Evolutionary conservation across 2,113 vertebrate genomes (phyloP).

Genomic region (Zapornia atra): DNA sequence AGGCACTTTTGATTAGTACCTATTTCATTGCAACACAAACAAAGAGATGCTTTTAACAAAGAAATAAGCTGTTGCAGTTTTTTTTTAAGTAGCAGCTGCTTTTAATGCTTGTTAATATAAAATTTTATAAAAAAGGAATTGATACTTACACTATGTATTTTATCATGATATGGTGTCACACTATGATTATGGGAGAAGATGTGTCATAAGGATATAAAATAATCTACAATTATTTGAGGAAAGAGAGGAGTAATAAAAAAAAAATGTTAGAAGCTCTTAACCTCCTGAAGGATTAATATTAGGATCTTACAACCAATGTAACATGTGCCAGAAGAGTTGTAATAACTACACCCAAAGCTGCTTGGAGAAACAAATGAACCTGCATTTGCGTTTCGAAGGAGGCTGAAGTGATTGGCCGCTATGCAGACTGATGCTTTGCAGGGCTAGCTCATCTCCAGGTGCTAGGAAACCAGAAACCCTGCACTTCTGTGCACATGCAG

Average conservation of each 20-base stretch:
- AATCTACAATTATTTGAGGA: background rate
- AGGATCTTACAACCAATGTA: background rate
- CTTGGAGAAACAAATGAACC: background rate
- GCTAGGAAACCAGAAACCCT: background rate
- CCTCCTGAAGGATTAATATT: background rate
- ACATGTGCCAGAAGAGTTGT: background rate
- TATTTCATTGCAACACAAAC: background rate
- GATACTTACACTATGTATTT: background rate
- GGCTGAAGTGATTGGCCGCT: background rate
- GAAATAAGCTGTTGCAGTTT: background rate
- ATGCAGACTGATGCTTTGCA: background rate
- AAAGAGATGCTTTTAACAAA: background rate
- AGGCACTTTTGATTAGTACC: background rate
- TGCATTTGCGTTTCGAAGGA: background rate
- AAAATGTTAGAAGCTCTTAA: background rate
- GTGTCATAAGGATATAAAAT: background rate
- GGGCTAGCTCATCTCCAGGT: background rate
- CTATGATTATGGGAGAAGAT: background rate
- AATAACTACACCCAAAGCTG: background rate
- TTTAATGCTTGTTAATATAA: background rate
- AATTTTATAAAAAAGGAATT: background rate
- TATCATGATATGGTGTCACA: background rate
- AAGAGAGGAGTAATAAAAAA: background rate
- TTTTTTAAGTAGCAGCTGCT: background rate
- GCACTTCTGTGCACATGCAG: fast-evolving